Conservation (phyloP, 2,797 vertebrate species). For the Diglossa cyanea region DNA sequence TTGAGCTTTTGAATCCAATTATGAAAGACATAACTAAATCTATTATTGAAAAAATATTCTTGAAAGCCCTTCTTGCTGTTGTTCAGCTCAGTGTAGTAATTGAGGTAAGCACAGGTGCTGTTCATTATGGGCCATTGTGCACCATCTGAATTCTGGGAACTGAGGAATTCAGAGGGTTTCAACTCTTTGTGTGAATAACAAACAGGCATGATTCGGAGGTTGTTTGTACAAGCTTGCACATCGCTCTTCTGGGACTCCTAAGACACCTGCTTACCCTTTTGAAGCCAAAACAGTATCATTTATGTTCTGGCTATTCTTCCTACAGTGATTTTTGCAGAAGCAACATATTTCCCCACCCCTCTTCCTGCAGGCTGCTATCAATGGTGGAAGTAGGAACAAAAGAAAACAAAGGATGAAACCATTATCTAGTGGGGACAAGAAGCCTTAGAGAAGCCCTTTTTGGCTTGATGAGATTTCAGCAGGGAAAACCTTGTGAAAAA, state of each 20-base stretch:
- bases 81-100: constrained; percentile 70
- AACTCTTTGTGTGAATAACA: constrained; percentile 77
- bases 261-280: constrained; percentile 80
- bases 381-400: constrained; percentile 7
- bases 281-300: constrained; percentile 76
- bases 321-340: constrained; percentile 67
- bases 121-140: constrained; percentile 82
- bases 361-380: constrained; percentile 29
- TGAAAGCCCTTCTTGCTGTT: constrained; percentile 73
- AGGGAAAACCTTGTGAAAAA: not conserved
- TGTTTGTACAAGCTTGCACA: constrained; percentile 78
- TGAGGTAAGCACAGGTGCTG: constrained; percentile 83
- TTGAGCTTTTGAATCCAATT: constrained; percentile 81
- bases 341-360: constrained; percentile 49
- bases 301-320: constrained; percentile 67
- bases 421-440: constrained; percentile 15
- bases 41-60: constrained; percentile 76
- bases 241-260: constrained; percentile 75
- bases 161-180: constrained; percentile 73
- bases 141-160: constrained; percentile 78
- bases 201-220: constrained; percentile 77
- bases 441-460: not conserved
- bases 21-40: constrained; percentile 77
- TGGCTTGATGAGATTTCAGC: not conserved
- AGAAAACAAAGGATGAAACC: constrained; percentile 24